These are phyloP conservation scores for Thripadectes ignobilis DNA, from an alignment of 2,797 vertebrate species.

Conservation along the genomic window DNA sequence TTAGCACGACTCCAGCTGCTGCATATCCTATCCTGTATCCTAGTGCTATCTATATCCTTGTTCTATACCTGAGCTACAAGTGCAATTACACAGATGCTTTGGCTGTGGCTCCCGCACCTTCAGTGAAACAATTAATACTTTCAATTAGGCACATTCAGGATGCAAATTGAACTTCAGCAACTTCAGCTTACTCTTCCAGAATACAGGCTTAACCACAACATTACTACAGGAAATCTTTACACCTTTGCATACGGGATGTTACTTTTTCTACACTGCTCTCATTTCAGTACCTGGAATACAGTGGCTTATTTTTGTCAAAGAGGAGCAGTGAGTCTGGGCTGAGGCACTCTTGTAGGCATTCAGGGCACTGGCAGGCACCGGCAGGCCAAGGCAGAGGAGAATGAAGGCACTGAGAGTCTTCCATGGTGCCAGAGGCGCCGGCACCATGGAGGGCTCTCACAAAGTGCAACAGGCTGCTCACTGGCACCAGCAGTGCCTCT, in stretches of 20 bases:
- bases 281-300: fast-evolving
- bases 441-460: not conserved
- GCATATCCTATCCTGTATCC: not conserved
- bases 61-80: not conserved
- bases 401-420: not conserved
- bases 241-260: not conserved
- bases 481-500: fast-evolving
- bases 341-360: not conserved
- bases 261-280: not conserved
- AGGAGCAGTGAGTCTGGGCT: not conserved
- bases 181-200: not conserved
- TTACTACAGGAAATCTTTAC: not conserved
- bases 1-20: not conserved
- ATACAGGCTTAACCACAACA: not conserved
- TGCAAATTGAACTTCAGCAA: not conserved
- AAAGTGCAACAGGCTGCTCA: fast-evolving
- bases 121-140: not conserved
- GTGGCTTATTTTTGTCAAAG: fast-evolving
- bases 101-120: not conserved
- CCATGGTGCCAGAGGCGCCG: fast-evolving
- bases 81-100: not conserved
- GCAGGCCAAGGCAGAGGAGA: not conserved
- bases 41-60: not conserved
- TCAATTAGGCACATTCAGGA: not conserved
- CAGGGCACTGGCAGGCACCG: fast-evolving